Conservation (phyloP, 1,140 invertebrate genomes). For the Philaenus spumarius region DNA sequence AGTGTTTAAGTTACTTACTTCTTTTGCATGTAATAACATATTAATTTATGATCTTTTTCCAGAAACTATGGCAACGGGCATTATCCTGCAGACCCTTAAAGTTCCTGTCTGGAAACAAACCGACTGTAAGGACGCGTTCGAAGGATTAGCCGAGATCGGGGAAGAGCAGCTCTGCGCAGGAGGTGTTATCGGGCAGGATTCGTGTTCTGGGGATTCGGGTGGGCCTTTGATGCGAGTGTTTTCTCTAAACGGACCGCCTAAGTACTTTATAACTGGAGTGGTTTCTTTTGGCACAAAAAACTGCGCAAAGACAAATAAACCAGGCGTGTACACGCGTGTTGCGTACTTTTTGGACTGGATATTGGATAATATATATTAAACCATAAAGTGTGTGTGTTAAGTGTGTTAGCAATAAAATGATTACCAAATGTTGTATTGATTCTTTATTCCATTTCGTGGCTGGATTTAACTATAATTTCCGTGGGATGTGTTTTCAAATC, state of each 20-base stretch:
- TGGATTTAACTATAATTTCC: no score
- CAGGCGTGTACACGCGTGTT: conserved; percentile 60
- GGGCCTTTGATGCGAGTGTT: conserved; percentile 48
- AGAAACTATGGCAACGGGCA: neutral
- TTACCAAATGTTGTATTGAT: no score
- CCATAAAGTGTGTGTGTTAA: no score
- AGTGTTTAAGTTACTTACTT: no score
- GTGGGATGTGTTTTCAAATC: no score
- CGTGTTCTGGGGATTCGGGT: conserved; percentile 56
- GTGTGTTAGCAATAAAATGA: no score
- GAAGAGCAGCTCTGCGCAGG: conserved; percentile 35
- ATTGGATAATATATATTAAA: conserved; percentile 4
- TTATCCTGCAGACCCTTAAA: neutral
- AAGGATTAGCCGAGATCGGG: neutral
- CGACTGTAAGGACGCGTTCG: neutral
- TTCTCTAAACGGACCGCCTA: conserved; percentile 39
- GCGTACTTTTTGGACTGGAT: conserved; percentile 62
- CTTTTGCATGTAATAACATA: no score
- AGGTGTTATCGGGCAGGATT: conserved; percentile 45
- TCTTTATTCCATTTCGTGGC: no score
- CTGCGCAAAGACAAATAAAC: conserved; percentile 46
- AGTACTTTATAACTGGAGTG: conserved; percentile 49
- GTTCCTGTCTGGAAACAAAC: neutral
- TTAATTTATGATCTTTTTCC: no score
- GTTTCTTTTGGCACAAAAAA: conserved; percentile 52